Base-by-base conservation (phyloP, 1,140 invertebrate genomes). In the Parapsyche elsis region DNA sequence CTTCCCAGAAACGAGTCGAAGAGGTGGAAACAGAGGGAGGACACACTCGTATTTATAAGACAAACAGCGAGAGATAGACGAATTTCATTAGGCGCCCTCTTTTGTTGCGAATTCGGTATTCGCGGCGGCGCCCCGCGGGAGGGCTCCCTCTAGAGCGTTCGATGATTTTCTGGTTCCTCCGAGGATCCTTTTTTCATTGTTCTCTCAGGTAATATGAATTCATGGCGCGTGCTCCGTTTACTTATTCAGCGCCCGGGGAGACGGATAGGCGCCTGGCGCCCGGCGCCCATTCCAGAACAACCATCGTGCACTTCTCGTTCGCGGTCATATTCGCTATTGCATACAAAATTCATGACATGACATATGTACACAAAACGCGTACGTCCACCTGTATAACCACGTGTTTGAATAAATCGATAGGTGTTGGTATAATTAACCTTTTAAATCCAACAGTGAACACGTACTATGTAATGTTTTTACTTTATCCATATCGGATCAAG, bases 181-280 rank as follows among this genome's bases (percentile, higher is more conserved):
- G 74, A 76, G 49, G 53, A 49, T 59, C 24, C 49, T 76, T 49
- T 49, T 76, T 76, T 76, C 74, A 26, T 78, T 78, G 76, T 71
- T 79, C 67, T 71, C 67, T 26, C 67, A 71, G 61, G 77, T 79
- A 44, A 79, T 71, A 70, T 57, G 77, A 79, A 71, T 79, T 71
- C 67, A 57, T 30, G 64, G 16, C 14, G 77, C 77, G 67, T 79
- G 24, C 61, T 61, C 45, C 26, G 77, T 79, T 79, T 79, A 45
- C 77, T 79, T 79, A 79, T 79, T 79, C 77, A 71, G 67, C 5
- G 30, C 38, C 21, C 5, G n/a, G 7, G 16, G 67, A 23, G 67
- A 38, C 19, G 24, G 64, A 67, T 24, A 67, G 64, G 24, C 64
- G 64, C 24, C 16, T 21, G 64, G 24, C 24, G 30, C 30, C 30